Evolutionary conservation across 2,888 invertebrate genomes (phyloP), one percentile per base, ranked within the genome.

Genomic region (Agrochola litura): DNA sequence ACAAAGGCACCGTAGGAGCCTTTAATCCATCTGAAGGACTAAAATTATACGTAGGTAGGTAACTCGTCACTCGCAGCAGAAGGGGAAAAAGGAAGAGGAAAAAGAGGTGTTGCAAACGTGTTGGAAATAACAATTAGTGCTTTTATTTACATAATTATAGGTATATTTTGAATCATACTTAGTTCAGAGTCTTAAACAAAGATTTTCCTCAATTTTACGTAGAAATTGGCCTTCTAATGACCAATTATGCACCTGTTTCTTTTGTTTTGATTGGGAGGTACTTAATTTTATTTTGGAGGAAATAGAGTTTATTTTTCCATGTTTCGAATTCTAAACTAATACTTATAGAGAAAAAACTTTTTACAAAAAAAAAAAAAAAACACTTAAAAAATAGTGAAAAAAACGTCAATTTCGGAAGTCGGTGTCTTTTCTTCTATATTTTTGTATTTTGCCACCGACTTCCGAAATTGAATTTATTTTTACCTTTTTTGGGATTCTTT

Each of bases 121-220:
- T 25, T 65, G 22, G 58, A 14, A 60, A 10, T 78, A 58, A 43
- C 25, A 60, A 79, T 43, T 9, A 64, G n/a, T 46, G 22, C 6
- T 30, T 25, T 46, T 65, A 19, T 2, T 4, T 52, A 5, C 2
- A 1, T 4, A 9, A 16, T 19, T 8, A 46, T 16, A 46, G 3
- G 43, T 52, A 43, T 43, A 10, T 49, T 30, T 79, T 79, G 54
- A 80, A 66, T 79, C 73, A 80, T 16, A 46, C 12, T 4, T 66
- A 72, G n/a, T 14, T 19, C 68, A 43, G 16, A 66, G 46, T 79
- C 19, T 43, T 22, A 1, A 56, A 22, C 19, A 22, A 43, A 65
- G 37, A 43, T 72, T 79, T 79, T 72, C 80, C 78, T 65, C 16
- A 63, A 43, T 19, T 16, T 19, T 46, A 25, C 37, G 25, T 46